phyloP scores from a whole-genome alignment of 2,797 vertebrate genomes.

The Decapterus maruadsi region DNA sequence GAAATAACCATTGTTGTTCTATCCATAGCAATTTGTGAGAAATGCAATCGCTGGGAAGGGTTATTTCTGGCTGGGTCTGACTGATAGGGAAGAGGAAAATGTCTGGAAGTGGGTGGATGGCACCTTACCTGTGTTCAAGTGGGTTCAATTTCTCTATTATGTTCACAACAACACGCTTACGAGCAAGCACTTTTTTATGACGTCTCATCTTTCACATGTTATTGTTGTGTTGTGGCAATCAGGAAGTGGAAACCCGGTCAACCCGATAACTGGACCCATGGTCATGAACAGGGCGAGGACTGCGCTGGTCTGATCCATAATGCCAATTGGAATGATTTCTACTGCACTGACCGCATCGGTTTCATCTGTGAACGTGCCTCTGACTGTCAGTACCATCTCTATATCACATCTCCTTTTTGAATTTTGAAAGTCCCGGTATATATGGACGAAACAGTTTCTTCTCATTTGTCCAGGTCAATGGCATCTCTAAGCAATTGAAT shows the following conservation, averaged over 20 bases:
- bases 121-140: constrained; percentile 89
- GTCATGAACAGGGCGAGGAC: constrained; percentile 92
- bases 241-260: constrained; percentile 97
- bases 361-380: constrained; percentile 94
- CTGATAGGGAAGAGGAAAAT: constrained; percentile 89
- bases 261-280: constrained; percentile 96
- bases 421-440: neutral
- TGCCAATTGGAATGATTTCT: constrained; percentile 97
- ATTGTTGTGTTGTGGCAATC: constrained; percentile 49
- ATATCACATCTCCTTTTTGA: neutral
- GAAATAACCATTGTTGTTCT: constrained; percentile 20
- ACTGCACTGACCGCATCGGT: constrained; percentile 92
- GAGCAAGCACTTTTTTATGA: neutral
- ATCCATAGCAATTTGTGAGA: constrained; percentile 90
- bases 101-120: constrained; percentile 97
- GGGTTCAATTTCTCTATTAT: constrained; percentile 56
- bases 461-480: too few relatives aligned
- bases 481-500: too few relatives aligned
- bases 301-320: constrained; percentile 93
- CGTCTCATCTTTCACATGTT: neutral
- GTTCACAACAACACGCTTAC: neutral
- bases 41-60: constrained; percentile 88
- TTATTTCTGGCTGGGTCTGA: constrained; percentile 96
- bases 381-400: constrained; percentile 80
- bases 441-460: neutral